Evolutionary conservation across 2,888 invertebrate genomes (phyloP).

Genomic region (Meghimatium bilineatum): DNA sequence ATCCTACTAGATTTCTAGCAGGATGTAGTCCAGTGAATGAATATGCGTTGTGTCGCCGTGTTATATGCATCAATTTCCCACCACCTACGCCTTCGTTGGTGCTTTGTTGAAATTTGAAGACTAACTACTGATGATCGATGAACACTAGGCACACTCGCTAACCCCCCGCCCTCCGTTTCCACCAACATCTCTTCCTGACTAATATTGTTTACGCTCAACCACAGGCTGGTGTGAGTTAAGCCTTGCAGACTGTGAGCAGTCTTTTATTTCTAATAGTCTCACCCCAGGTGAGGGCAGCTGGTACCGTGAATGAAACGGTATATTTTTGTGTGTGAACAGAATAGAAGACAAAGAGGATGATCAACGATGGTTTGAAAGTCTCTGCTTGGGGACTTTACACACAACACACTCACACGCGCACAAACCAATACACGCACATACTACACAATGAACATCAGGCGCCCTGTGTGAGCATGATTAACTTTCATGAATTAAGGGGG

Average conservation of each 20-base stretch:
- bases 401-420: too few relatives aligned
- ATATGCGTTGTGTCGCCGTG: too few relatives aligned
- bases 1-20: too few relatives aligned
- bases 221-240: background rate
- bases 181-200: background rate
- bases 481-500: too few relatives aligned
- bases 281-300: background rate
- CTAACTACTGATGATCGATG: slow-evolving; percentile 9
- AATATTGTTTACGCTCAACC: background rate
- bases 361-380: background rate
- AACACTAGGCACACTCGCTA: background rate
- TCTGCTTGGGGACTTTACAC: too few relatives aligned
- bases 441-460: too few relatives aligned
- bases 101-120: too few relatives aligned
- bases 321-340: background rate
- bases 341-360: background rate
- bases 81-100: too few relatives aligned
- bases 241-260: background rate
- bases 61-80: too few relatives aligned
- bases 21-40: too few relatives aligned
- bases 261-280: background rate
- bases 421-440: too few relatives aligned
- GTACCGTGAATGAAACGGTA: background rate
- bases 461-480: too few relatives aligned
- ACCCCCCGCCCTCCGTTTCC: background rate